Evolutionary conservation across 2,113 vertebrate species (phyloP), one percentile per base, ranked within the genome.

Genomic region (Pedionomus torquatus): DNA sequence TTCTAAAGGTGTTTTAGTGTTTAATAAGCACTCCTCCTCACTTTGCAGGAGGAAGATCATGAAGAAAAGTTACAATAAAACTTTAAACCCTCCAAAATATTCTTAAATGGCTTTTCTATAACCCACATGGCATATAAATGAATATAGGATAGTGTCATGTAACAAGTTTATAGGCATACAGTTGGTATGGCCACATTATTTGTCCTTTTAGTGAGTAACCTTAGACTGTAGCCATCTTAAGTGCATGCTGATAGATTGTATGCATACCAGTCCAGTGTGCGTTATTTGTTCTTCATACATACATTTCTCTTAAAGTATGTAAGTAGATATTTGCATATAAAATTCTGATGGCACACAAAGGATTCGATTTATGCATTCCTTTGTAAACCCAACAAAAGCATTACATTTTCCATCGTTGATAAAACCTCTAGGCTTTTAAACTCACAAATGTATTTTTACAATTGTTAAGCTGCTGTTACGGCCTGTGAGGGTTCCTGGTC

Each of bases 391-490:
- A 84, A 33, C 26, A 71, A 90, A 71, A 41, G 17, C 58, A 17
- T 55, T 75, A 28, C 4, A 24, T 85, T 96, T 95, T 91, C 87
- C 41, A 81, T 84, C 55, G 72, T 7, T 76, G 87, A 93, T 41
- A 77, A 87, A 96, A 86, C 39, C 54, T 74, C 81, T 66, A 90
- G 78, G 90, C 77, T 92, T 97, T 95, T 96, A 95, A 97, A 90
- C 44, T 70, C 71, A 31, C 49, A 77, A 95, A 89, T 31, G 57
- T 72, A 95, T 87, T 93, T 94, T 95, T 90, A 96, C 92, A 97
- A 97, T 94, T 96, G 85, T 24, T 83, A 97, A 91, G 84, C 79
- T 95, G 89, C 79, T 96, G 49, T 91, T 97, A 87, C 2, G 60
- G 91, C 49, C 74, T 87, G 77, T 78, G 79, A 96, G 89, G 87